Base-by-base conservation (phyloP, 1,140 invertebrate species). In the Laupala kohalensis region DNA sequence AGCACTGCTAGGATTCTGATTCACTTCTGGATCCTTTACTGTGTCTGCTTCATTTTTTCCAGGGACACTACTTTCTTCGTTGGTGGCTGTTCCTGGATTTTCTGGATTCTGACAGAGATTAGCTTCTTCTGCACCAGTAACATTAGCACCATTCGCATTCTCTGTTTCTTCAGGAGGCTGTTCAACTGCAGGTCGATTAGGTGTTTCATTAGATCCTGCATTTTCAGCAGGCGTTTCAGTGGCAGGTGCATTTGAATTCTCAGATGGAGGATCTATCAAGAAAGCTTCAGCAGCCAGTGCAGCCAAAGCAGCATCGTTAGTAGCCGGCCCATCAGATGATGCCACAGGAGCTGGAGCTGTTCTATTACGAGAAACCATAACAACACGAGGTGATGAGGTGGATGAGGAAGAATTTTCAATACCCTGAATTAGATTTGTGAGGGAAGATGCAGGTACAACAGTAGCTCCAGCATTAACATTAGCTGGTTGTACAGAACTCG, bases 221-320 rank as follows among this genome's bases (percentile, higher is more conserved):
- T 77, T 72, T 28, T 77, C 76, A 4, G 64, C n/a, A 53, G 70
- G 30, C 15, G 15, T 68, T 28, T 37, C 67, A 29, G 3, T 27
- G 13, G 28, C 15, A n/a, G 27, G 25, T 68, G 27, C 27, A n/a
- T 25, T 29, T 5, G 27, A 27, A 23, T 37, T 19, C 27, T 27
- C 27, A 27, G 69, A 25, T 9, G 28, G 73, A 0, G 86, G 86
- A 76, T 87, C 86, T 27, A 88, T 85, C 1, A 89, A 76, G 19
- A 86, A 87, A 28, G 87, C 86, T 77, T 89, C 87, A 9, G 86
- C 87, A 28, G 87, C 87, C 9, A 88, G 77, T 2, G 87, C 86
- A 19, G 88, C 87, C 12, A 89, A 76, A 3, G 87, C 87, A 4
- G 86, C 86, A 75, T 88, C 87, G 4, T 86, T 87, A 5, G 87